Evolutionary conservation across 2,113 vertebrate genomes (phyloP).

Genomic region (Oostethus manadensis): DNA sequence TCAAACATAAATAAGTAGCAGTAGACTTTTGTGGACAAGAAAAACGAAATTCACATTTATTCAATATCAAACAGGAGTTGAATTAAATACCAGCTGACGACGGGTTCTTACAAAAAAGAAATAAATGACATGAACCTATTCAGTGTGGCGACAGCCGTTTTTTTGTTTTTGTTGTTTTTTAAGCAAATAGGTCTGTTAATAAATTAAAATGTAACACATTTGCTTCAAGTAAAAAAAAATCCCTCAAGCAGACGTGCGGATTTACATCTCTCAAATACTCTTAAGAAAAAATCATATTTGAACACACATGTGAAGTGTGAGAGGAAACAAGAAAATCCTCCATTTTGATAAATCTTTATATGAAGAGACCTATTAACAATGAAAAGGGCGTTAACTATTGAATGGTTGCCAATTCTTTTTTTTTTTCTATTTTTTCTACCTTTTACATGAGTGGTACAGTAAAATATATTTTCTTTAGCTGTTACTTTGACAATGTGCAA

Average conservation of each 20-base stretch:
- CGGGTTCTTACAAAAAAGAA: constrained; percentile 86
- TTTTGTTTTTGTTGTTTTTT: constrained; percentile 34
- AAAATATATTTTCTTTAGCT: constrained; percentile 99
- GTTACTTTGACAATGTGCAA: constrained; percentile 99
- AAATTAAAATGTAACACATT: constrained; percentile 78
- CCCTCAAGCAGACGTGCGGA: constrained; percentile 79
- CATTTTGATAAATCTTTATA: constrained; percentile 83
- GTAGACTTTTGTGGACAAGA: constrained; percentile 70
- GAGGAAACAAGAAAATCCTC: constrained; percentile 75
- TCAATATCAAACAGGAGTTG: constrained; percentile 99
- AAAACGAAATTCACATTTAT: constrained; percentile 98
- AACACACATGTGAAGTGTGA: constrained; percentile 86
- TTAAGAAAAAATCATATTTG: constrained; percentile 59
- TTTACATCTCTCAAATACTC: constrained; percentile 39
- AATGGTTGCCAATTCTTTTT: constrained; percentile 79
- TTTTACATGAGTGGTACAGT: constrained; percentile 98
- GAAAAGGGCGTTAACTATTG: constrained; percentile 82
- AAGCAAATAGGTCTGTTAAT: constrained; percentile 61
- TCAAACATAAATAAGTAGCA: constrained; percentile 22
- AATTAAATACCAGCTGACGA: constrained; percentile 98
- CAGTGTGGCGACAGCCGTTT: constrained; percentile 66
- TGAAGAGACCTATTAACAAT: constrained; percentile 86
- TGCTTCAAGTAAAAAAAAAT: constrained; percentile 77
- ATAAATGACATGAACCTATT: constrained; percentile 60
- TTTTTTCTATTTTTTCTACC: constrained; percentile 44